Conservation (phyloP, 1,140 invertebrate genomes). For the Calosoma granatense region DNA sequence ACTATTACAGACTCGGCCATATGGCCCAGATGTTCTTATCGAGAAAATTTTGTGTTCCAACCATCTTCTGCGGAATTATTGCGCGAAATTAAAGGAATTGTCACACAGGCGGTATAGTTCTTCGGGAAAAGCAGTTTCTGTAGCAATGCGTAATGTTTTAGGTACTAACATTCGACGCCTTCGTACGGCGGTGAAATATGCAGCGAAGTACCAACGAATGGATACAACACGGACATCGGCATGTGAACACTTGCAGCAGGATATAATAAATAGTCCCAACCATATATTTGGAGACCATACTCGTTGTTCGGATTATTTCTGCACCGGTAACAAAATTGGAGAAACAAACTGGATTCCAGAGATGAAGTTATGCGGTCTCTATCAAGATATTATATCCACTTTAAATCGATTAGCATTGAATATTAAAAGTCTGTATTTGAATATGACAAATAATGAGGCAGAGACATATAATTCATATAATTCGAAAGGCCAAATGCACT, state of each 20-base stretch:
- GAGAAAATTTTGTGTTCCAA: constrained; percentile 25
- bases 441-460: not conserved
- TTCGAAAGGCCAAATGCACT: constrained; percentile 4
- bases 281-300: constrained; percentile 23
- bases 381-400: not conserved
- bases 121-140: constrained; percentile 9
- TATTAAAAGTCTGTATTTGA: not conserved
- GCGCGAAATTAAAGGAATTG: not conserved
- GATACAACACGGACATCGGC: constrained; percentile 11
- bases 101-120: constrained; percentile 10
- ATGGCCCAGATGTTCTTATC: constrained; percentile 22
- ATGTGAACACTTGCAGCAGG: constrained; percentile 14
- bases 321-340: not conserved
- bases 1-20: constrained; percentile 13
- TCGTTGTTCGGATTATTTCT: not conserved
- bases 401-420: not conserved
- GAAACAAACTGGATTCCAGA: not conserved
- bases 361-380: not conserved
- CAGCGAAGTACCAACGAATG: not conserved
- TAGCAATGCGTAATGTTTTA: not conserved
- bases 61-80: constrained; percentile 19
- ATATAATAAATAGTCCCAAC: constrained; percentile 17
- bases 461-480: constrained; percentile 16
- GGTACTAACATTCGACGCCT: constrained; percentile 6
- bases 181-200: constrained; percentile 7